phyloP scores from a whole-genome alignment of 2,888 invertebrate genomes.

The Noctua janthe region DNA sequence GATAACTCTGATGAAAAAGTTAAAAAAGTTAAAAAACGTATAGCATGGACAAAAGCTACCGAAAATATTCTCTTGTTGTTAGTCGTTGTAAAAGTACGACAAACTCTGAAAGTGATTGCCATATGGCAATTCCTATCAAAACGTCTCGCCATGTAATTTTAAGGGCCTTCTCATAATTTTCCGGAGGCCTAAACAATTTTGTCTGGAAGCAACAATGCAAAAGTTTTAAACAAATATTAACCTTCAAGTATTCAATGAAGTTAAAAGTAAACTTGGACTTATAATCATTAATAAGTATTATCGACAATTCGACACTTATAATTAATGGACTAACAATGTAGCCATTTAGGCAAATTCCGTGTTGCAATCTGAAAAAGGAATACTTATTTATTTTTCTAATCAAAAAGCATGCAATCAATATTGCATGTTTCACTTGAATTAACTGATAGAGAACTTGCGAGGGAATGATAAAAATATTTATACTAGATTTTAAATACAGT shows the following conservation, averaged over 20 bases:
- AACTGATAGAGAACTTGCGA: not conserved
- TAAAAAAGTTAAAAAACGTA: not conserved
- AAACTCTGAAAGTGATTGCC: not conserved
- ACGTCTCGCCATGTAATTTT: not conserved
- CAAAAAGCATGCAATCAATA: slow-evolving; percentile 1
- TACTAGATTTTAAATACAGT: not conserved
- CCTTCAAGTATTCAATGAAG: not conserved
- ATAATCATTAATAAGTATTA: not conserved
- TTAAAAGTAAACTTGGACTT: not conserved
- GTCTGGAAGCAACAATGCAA: not conserved
- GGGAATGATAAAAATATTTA: not conserved
- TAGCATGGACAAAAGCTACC: not conserved
- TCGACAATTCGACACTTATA: not conserved
- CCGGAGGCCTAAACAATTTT: not conserved
- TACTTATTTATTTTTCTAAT: slow-evolving; percentile 8
- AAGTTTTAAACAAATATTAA: not conserved
- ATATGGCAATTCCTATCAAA: not conserved
- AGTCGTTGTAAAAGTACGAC: not conserved
- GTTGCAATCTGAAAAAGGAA: slow-evolving; percentile 9
- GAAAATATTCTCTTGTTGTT: not conserved
- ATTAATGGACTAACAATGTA: slow-evolving; percentile 31
- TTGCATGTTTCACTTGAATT: not conserved
- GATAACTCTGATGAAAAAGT: not conserved
- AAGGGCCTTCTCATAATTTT: not conserved
- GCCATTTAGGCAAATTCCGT: not conserved